Base-by-base conservation (phyloP, 2,888 invertebrate species). In the Orthonevra nobilis region DNA sequence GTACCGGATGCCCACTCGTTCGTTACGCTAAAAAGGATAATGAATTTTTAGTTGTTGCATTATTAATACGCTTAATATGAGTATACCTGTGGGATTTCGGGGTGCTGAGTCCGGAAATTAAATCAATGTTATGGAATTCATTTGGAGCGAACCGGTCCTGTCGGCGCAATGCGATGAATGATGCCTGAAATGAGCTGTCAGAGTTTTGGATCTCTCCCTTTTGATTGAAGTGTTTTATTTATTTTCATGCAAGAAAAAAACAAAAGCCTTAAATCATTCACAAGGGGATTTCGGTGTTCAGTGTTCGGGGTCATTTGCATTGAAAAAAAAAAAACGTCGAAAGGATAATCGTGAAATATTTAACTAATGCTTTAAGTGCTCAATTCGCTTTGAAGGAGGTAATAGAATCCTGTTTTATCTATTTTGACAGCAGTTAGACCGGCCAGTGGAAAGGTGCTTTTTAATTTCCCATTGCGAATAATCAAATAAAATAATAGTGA, bases 31-130 rank as follows among this genome's bases (percentile, higher is more conserved):
- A 72, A 81, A 69, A 63, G 84, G 82, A 84, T 84, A 84, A 84
- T 84, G 84, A 84, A 84, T 84, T 84, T 83, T 84, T 83, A 83
- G 83, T 83, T 83, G 83, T 83, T 84, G 84, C 84, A 84, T 84
- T 84, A 84, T 84, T 84, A 84, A 83, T 81, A 81, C 81, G 81
- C 83, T 74, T 84, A 79, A 79, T 79, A 79, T 61, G 73, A 73
- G 66, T 73, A 73, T 77, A 77, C 77, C 77, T 77, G 77, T 60
- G 77, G 77, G 77, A 72, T 72, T 52, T 38, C 40, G 44, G 70
- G 72, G 73, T 73, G 79, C 73, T 61, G 79, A 73, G 79, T 73
- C 79, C 79, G 79, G 79, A 79, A 79, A 79, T 79, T 79, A 73
- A 79, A 79, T 79, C 79, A 79, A 79, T 73, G 73, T 73, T 79